These are phyloP conservation scores for Anorthoa munda DNA, from an alignment of 2,888 invertebrate species.

Conservation along the genomic window DNA sequence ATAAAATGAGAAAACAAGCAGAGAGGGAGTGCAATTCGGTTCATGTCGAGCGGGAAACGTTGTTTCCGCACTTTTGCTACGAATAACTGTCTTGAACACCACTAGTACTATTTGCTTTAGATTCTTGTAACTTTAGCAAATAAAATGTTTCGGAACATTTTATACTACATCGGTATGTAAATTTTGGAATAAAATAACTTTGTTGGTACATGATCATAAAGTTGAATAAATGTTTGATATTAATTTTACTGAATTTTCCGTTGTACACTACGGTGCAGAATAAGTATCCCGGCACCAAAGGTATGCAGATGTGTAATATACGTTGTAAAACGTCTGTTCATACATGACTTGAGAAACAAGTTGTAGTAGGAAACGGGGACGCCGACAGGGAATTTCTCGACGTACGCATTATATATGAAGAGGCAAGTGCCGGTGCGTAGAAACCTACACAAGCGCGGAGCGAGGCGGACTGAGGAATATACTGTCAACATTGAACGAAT, in stretches of 20 bases:
- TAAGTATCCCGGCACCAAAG: conserved; percentile 20
- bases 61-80: conserved; percentile 75
- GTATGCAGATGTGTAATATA: conserved; percentile 52
- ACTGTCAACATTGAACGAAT: conserved; percentile 50
- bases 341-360: conserved; percentile 60
- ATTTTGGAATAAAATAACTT: conserved; percentile 22
- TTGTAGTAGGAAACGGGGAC: conserved; percentile 53
- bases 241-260: conserved; percentile 7
- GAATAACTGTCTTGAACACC: conserved; percentile 75
- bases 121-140: conserved; percentile 65
- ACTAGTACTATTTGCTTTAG: conserved; percentile 68
- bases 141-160: conserved; percentile 43
- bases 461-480: conserved; percentile 31
- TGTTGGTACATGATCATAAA: conserved; percentile 25
- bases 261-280: conserved; percentile 21
- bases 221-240: conserved; percentile 27
- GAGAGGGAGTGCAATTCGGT: conserved; percentile 73
- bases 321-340: conserved; percentile 50
- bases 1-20: conserved; percentile 74
- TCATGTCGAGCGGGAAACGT: conserved; percentile 72
- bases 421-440: conserved; percentile 50
- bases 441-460: conserved; percentile 30
- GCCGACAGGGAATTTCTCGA: conserved; percentile 62
- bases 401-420: conserved; percentile 64
- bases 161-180: conserved; percentile 42